Evolutionary conservation across 2,888 invertebrate species (phyloP), one percentile per base, ranked within the genome.

Genomic region (Erebia aethiops): DNA sequence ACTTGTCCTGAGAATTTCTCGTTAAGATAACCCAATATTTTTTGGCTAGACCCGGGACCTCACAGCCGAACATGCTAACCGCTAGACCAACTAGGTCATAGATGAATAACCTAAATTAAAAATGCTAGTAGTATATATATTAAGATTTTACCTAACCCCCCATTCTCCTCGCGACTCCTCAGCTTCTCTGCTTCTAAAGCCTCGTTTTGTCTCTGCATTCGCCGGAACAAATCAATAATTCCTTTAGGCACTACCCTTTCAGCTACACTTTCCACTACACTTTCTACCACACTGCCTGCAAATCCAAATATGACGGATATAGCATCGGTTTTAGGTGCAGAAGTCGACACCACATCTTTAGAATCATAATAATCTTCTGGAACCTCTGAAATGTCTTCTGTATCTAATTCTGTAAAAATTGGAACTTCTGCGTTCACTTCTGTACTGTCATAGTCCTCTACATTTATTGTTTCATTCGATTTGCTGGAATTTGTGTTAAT

Each of bases 121-220:
- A 1, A 57, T 21, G 21, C 13, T 57, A 57, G 3, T 57, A 14
- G 16, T 56, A 5, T 56, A 5, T 56, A 10, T 4, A 9, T 18
- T 14, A 54, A 54, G 0, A 54, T 26, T 16, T 46, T 79, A 93
- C 94, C 93, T 54, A 94, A 77, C 13, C 94, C 93, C 0, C 94
- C 93, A 79, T 94, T 94, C 74, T 94, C 94, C 76, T 94, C 93
- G 21, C 89, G 84, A 76, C 94, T 93, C 72, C 94, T 85, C 57
- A 94, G 77, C 51, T 86, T 87, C 75, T 93, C 91, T 0, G 90
- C 89, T 79, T 94, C 94, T 67, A 94, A 74, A 9, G 90, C 90
- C 74, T 92, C 92, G 69, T 81, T 93, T 76, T 94, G 94, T 66
- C 81, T 85, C 80, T 94, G 94, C 89, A 94, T 92, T 69, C 94